Evolutionary conservation across 2,888 invertebrate species (phyloP), one percentile per base, ranked within the genome.

Genomic region (Drosophila rubida): DNA sequence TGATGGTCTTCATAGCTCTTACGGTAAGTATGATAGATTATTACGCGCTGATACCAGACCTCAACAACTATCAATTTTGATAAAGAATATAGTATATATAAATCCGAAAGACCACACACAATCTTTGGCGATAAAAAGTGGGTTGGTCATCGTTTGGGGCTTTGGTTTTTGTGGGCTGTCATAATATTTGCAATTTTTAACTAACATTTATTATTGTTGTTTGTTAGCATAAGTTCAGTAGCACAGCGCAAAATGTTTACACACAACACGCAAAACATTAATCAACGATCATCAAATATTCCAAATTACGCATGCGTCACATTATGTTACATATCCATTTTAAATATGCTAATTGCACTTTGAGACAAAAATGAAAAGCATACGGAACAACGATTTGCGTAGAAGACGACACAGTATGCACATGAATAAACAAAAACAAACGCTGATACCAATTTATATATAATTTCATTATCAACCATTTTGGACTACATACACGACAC

Each of bases 201-300:
- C 65, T 57, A 71, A 71, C 71, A 55, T 51, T 51, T 63, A 46
- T 64, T 50, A 59, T 69, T 76, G 23, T 60, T 50, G 23, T 50
- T 49, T 65, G 48, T 62, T 50, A 66, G 76, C 68, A 72, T 61
- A 72, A 72, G 73, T 73, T 73, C 49, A 61, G 23, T 68, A 54
- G 68, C 73, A 73, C 73, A 73, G 73, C 73, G 73, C 71, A 68
- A 63, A 72, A 60, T 66, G 58, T 63, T 72, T 48, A 55, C 69
- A 63, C 49, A 62, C 69, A 68, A 68, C 48, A 58, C 39, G 19
- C 45, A 42, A 11, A 11, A 25, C 32, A 42, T 22, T 25, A 39
- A 55, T 61, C 32, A 37, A 48, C 32, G 32, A 37, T 37, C 14
- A 39, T 37, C 23, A 25, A 16, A 35, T 39, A 13, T 14, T 37